Evolutionary conservation across 2,888 invertebrate species (phyloP), one percentile per base, ranked within the genome.

Genomic region (Acanthacorydalis orientalis): DNA sequence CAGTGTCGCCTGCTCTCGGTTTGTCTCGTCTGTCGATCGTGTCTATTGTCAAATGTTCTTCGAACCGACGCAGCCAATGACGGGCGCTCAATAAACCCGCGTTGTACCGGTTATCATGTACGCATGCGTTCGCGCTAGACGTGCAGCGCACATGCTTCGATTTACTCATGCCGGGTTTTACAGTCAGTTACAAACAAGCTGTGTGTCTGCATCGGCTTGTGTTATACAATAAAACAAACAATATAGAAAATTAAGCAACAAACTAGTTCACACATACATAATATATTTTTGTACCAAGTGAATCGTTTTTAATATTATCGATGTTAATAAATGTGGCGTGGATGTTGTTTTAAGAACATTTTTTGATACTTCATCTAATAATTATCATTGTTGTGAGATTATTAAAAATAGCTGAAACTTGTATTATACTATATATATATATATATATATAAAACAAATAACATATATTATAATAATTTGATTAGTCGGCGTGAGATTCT

Each of bases 271-370:
- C 31, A 15, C 33, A 34, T 45, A 37, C 16, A 33, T 16, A 55
- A 59, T 64, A 64, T 65, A 65, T 66, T 66, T 66, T 65, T 65
- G 61, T 65, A 66, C 64, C 58, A 49, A 60, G 64, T 62, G 62
- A 62, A 60, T 57, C 61, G 59, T 62, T 62, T 64, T 63, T 58
- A 51, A 55, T 48, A 55, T 44, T 49, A 44, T 50, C 49, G 52
- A 51, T 51, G 54, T 55, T 57, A 35, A 37, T 14, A n/a, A 6
- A 12, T 37, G 12, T 37, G n/a, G n/a, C 14, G 37, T 37, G 14
- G 14, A 12, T 37, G 37, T 37, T 37, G 37, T 37, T n/a, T 14
- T 12, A 37, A 37, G 14, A 12, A 37, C 7, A 37, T 12, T 12
- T 12, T 12, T 14, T 14, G 37, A 37, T 14, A 37, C n/a, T 37